phyloP scores from a whole-genome alignment of 1,140 invertebrate species.

The Orussus abietinus region DNA sequence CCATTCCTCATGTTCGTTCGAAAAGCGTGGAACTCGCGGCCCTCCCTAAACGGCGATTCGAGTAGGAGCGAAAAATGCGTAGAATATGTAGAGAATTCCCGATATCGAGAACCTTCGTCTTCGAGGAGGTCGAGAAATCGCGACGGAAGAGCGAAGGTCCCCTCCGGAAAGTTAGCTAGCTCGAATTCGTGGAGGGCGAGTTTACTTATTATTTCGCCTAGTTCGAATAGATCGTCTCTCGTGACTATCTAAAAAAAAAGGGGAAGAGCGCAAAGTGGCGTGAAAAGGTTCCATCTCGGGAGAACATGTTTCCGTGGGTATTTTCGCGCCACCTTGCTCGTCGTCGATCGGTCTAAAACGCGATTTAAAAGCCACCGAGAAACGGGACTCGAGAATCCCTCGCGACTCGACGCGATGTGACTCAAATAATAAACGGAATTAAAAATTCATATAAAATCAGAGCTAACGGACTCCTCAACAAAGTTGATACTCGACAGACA shows the following conservation, averaged over 20 bases:
- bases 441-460: constrained; percentile 36
- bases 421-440: constrained; percentile 25
- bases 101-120: too few species aligned
- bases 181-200: too few species aligned
- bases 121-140: too few species aligned
- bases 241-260: too few species aligned
- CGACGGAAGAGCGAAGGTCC: too few species aligned
- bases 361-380: constrained; percentile 21
- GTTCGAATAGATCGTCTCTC: too few species aligned
- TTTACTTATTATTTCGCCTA: too few species aligned
- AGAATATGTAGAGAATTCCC: too few species aligned
- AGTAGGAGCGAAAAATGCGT: too few species aligned
- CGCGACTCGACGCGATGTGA: constrained; percentile 16
- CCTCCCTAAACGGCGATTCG: too few species aligned
- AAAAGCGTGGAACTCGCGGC: constrained; percentile 25
- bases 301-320: neutral
- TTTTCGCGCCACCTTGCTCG: constrained; percentile 14
- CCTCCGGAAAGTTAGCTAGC: too few species aligned
- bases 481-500: constrained; percentile 36
- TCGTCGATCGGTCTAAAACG: constrained; percentile 15
- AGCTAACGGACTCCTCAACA: constrained; percentile 32
- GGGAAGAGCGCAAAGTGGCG: neutral
- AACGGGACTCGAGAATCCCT: constrained; percentile 3
- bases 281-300: neutral
- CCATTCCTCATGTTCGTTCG: neutral